Percentiles rank a stretch among this genome's conserved stretches.
These are phyloP conservation scores for Cladopsammia gracilis DNA, from an alignment of 64 coral and sea anemone genomes.

Conservation along the genomic window DNA sequence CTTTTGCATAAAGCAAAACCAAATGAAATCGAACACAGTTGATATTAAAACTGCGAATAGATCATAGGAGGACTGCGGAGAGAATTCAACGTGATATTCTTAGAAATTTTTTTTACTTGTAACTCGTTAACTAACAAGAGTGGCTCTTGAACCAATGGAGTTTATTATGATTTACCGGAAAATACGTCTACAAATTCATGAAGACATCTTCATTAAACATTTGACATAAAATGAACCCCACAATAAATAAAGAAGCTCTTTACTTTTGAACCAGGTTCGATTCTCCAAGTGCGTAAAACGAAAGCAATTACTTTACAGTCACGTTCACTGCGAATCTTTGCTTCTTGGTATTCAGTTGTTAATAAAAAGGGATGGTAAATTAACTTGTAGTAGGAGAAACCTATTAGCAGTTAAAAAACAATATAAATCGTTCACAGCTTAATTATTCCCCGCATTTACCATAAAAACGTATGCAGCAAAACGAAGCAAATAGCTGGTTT, in stretches of 20 bases:
- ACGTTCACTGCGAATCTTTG: background rate
- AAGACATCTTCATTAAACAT: slow-evolving; percentile 37
- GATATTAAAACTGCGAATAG: background rate
- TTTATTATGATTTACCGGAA: background rate
- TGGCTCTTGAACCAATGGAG: background rate
- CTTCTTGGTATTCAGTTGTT: too few relatives aligned
- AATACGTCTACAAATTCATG: background rate
- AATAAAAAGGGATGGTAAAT: too few relatives aligned
- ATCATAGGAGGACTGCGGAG: background rate
- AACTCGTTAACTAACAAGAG: background rate
- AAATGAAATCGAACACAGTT: background rate
- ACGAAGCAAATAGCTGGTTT: too few relatives aligned
- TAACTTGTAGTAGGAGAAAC: too few relatives aligned
- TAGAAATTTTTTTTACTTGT: background rate
- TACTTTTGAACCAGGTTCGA: background rate
- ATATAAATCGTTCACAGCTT: too few relatives aligned
- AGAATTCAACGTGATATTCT: too few relatives aligned
- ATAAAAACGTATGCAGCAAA: too few relatives aligned
- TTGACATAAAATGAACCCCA: background rate
- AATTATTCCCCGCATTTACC: too few relatives aligned
- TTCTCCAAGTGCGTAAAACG: background rate
- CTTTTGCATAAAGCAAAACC: background rate
- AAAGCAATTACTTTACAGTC: background rate
- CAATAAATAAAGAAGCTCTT: background rate
- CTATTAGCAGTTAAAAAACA: too few relatives aligned